phyloP scores from a whole-genome alignment of 2,797 vertebrate species.

The Cirrhinus molitorella region DNA sequence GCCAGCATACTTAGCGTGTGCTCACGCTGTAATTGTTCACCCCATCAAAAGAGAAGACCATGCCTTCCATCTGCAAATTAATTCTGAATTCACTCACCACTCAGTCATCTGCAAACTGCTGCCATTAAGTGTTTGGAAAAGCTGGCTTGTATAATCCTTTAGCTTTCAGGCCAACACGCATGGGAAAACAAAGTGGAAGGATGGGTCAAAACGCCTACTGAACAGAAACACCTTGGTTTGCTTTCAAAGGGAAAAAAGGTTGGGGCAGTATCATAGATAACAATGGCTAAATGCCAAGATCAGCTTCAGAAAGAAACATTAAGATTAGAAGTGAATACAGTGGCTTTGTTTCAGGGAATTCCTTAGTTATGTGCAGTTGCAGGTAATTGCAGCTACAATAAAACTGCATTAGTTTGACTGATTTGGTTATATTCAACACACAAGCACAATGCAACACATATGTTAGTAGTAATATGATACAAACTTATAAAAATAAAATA shows the following conservation, averaged over 20 bases:
- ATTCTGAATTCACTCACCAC: slow-evolving; percentile 49
- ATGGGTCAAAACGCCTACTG: not conserved
- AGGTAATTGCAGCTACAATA: not conserved
- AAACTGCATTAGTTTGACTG: not conserved
- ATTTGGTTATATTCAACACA: not conserved
- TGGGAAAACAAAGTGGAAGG: not conserved
- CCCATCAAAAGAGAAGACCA: slow-evolving; percentile 46
- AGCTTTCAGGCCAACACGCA: not conserved
- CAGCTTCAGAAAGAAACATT: not conserved
- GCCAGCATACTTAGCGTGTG: slow-evolving; percentile 43
- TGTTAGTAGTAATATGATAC: not conserved
- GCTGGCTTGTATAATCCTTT: not conserved
- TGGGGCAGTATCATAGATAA: not conserved
- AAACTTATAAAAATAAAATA: not conserved
- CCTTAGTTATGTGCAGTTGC: not conserved
- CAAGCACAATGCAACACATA: not conserved
- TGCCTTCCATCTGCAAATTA: slow-evolving; percentile 51
- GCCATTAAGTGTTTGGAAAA: slow-evolving; percentile 17
- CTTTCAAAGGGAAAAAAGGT: not conserved
- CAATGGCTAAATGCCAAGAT: rapidly evolving
- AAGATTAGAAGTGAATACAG: not conserved
- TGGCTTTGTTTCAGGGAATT: not conserved
- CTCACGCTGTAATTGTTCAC: slow-evolving; percentile 33
- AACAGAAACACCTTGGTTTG: not conserved
- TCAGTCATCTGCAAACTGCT: slow-evolving; percentile 37